Base-by-base conservation (phyloP, 2,888 invertebrate species). In the Maniola hyperantus region DNA sequence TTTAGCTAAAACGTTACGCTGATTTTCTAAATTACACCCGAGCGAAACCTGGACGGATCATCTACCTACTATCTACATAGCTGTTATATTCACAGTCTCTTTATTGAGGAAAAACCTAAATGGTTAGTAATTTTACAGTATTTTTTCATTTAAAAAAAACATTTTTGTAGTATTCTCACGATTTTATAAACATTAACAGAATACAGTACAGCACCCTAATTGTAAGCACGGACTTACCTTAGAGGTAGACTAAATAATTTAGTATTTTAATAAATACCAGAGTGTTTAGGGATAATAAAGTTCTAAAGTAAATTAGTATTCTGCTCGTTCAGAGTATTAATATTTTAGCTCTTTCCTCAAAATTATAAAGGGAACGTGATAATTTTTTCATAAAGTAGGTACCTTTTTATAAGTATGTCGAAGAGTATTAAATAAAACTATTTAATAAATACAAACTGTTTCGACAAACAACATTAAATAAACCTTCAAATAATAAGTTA, bases 361-460 rank as follows among this genome's bases (percentile, higher is more conserved):
- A 54, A 54, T 54, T 54, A 54, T 36, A n/a, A 54, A 54, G 36
- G 10, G 36, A 8, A 54, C 54, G 54, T 54, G 54, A 54, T 54
- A 54, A 36, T 54, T 54, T 18, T 34, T 54, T 54, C 18, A 34
- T 54, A n/a, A n/a, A n/a, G n/a, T n/a, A n/a, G n/a, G n/a, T 36
- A 36, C n/a, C 54, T 54, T 54, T 54, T 54, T 34, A 54, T 34
- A 15, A 60, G 48, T 50, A 10, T 46, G 15, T 64, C 54, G n/a
- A 39, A 11, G 39, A 39, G 39, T 39, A 36, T 36, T 8, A 36
- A 36, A 36, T 8, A n/a, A n/a, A n/a, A n/a, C n/a, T 39, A 36
- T 36, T 8, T 5, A 36, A 36, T 8, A 8, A 36, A 36, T 36
- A 8, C 7, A 36, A 6, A 36, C 6, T 36, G 36, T 36, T 36